phyloP scores from a whole-genome alignment of 2,888 invertebrate genomes.

The Amblyteles armatorius region DNA sequence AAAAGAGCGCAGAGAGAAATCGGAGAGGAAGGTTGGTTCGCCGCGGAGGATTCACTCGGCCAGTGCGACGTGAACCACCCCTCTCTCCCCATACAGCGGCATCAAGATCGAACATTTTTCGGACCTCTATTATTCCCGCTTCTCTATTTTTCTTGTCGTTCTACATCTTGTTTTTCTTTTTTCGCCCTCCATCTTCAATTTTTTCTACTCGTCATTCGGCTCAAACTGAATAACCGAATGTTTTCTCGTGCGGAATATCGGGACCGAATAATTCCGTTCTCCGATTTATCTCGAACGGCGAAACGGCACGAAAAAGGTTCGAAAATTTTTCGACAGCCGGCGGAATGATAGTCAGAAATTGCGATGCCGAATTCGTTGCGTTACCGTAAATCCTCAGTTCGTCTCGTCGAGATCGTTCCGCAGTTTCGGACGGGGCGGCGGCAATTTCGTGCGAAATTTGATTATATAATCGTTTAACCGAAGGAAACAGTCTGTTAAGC shows the following conservation, averaged over 20 bases:
- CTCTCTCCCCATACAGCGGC: not conserved
- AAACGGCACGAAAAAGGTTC: no score
- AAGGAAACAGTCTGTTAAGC: constrained; percentile 71
- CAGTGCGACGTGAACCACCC: constrained; percentile 33
- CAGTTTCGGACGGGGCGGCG: constrained; percentile 8
- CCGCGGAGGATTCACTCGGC: constrained; percentile 31
- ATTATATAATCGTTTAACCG: constrained; percentile 70
- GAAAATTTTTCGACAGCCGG: no score
- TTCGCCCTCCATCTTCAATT: not conserved
- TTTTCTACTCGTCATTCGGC: not conserved
- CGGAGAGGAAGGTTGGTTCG: constrained; percentile 17
- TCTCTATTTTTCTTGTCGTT: constrained; percentile 5
- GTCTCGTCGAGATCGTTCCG: not conserved
- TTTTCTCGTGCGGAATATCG: not conserved
- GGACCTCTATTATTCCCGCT: constrained; percentile 2
- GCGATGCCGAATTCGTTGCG: constrained; percentile 3
- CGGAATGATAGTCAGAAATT: not conserved
- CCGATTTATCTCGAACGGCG: no score
- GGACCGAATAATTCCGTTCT: no score
- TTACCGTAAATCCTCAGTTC: not conserved
- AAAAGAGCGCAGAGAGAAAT: constrained; percentile 30
- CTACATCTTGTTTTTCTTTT: constrained; percentile 20
- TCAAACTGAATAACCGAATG: constrained; percentile 10
- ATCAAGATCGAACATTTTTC: constrained; percentile 43
- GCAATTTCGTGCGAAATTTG: constrained; percentile 68